A percentile compares a stretch with the other conserved stretches of the same genome.
phyloP scores from a whole-genome alignment of 2,888 invertebrate genomes.

The Elysia crispata region DNA sequence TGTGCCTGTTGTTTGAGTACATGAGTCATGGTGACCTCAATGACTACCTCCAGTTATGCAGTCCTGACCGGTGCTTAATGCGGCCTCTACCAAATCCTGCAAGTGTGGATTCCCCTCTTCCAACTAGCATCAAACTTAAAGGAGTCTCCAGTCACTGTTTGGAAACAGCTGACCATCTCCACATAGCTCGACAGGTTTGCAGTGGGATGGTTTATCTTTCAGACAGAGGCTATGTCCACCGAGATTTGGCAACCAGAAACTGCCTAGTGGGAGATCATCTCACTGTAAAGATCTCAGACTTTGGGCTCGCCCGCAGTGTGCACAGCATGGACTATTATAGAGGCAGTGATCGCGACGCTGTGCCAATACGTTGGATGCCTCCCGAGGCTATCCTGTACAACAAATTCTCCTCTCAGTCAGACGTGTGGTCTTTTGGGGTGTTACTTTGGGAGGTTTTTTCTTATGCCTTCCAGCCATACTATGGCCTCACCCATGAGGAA shows the following conservation, averaged over 20 bases:
- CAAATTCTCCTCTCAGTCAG: slow-evolving; percentile 96
- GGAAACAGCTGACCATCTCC: slow-evolving; percentile 83
- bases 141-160: slow-evolving; percentile 18
- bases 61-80: slow-evolving; percentile 72
- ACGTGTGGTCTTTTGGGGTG: slow-evolving; percentile 98
- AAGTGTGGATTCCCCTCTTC: not conserved
- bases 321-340: slow-evolving; percentile 92
- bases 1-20: slow-evolving; percentile 98
- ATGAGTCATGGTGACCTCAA: slow-evolving; percentile 98
- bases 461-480: slow-evolving; percentile 96
- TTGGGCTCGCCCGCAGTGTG: slow-evolving; percentile 96
- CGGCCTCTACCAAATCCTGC: not conserved
- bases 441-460: slow-evolving; percentile 98
- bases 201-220: slow-evolving; percentile 96
- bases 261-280: slow-evolving; percentile 95
- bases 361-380: slow-evolving; percentile 99
- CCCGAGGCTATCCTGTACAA: slow-evolving; percentile 96
- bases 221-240: slow-evolving; percentile 95
- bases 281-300: slow-evolving; percentile 97
- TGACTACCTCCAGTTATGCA: slow-evolving; percentile 91
- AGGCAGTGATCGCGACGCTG: slow-evolving; percentile 85
- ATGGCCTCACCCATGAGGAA: slow-evolving; percentile 97
- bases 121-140: slow-evolving; percentile 10
- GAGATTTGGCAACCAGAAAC: slow-evolving; percentile 96
- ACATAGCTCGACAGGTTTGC: slow-evolving; percentile 92